Percentiles rank a stretch among this genome's conserved stretches.
Conservation (phyloP, 35 echinoderm and acorn worm species). For the Eucidaris tribuloides region DNA sequence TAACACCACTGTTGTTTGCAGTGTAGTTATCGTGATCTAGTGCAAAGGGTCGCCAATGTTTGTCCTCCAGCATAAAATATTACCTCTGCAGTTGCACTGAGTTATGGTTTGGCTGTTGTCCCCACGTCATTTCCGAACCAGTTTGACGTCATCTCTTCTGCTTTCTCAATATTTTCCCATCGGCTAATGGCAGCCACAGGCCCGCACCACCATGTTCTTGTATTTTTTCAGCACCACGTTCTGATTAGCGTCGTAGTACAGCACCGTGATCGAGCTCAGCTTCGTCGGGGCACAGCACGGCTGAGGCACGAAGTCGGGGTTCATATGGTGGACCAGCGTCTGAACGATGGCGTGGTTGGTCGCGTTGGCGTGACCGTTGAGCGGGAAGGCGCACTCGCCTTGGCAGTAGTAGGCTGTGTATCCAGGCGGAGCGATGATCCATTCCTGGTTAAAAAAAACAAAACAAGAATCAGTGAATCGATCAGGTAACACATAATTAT, state of each 20-base stretch:
- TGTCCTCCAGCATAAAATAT: too few species aligned
- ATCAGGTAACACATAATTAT: too few species aligned
- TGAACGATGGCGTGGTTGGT: slow-evolving; percentile 99
- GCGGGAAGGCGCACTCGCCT: slow-evolving; percentile 90
- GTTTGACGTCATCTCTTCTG: too few species aligned
- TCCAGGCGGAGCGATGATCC: slow-evolving; percentile 92
- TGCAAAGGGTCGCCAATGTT: too few species aligned
- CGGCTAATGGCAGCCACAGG: slow-evolving; percentile 92
- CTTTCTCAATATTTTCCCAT: too few species aligned
- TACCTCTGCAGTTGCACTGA: too few species aligned
- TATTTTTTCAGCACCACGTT: slow-evolving; percentile 97
- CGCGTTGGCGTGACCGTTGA: slow-evolving; percentile 85
- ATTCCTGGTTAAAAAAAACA: too few species aligned
- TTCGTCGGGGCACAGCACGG: slow-evolving; percentile 96
- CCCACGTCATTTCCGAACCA: too few species aligned
- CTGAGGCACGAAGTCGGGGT: slow-evolving; percentile 63
- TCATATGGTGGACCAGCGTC: slow-evolving; percentile 84
- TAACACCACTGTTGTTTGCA: too few species aligned
- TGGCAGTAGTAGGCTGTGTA: slow-evolving; percentile 84
- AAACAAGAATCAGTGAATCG: too few species aligned
- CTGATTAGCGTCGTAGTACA: slow-evolving; percentile 81
- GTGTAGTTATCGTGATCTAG: too few species aligned
- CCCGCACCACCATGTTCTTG: slow-evolving; percentile 85
- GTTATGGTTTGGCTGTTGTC: too few species aligned
- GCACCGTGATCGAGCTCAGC: slow-evolving; percentile 70